Base-by-base conservation (phyloP, 2,888 invertebrate genomes). In the Bimastos eiseni region DNA sequence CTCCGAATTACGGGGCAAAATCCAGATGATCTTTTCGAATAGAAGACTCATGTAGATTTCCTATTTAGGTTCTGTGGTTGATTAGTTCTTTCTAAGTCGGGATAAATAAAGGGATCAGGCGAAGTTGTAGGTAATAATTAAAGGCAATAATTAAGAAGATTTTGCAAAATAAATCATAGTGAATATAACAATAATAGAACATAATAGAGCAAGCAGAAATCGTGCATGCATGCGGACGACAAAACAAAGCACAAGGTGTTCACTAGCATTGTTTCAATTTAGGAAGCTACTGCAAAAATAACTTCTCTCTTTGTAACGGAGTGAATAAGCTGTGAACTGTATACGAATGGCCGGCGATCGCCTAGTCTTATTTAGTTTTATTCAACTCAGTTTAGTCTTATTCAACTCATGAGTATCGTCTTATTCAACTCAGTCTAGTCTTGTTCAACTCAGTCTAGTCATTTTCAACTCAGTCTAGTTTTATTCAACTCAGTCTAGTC, bases 121-220 rank as follows among this genome's bases (percentile, higher is more conserved):
- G 70, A 70, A 70, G n/a, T n/a, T n/a, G n/a, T 70, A 70, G 70
- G 70, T 70, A 30, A 70, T 70, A 70, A n/a, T 70, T n/a, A 70
- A n/a, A n/a, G 70, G 70, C 17, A 30, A 70, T 70, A n/a, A n/a
- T 70, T 8, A 70, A n/a, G n/a, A 70, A 49, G 49, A 49, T 4
- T 49, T 21, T 24, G 21, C 24, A 6, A 49, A n/a, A 1, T 30
- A n/a, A n/a, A 70, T 70, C 17, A 70, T 70, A n/a, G n/a, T n/a
- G n/a, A n/a, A n/a, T n/a, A n/a, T n/a, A n/a, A n/a, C n/a, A n/a
- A n/a, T n/a, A n/a, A n/a, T n/a, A n/a, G n/a, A n/a, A n/a, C 70
- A 70, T n/a, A 70, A 70, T 70, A n/a, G 70, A 70, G n/a, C n/a
- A 70, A n/a, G 70, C 70, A n/a, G 70, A n/a, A 30, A 1, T n/a